Evolutionary conservation across 2,113 vertebrate species (phyloP).

Genomic region (Siphamia tubifer): DNA sequence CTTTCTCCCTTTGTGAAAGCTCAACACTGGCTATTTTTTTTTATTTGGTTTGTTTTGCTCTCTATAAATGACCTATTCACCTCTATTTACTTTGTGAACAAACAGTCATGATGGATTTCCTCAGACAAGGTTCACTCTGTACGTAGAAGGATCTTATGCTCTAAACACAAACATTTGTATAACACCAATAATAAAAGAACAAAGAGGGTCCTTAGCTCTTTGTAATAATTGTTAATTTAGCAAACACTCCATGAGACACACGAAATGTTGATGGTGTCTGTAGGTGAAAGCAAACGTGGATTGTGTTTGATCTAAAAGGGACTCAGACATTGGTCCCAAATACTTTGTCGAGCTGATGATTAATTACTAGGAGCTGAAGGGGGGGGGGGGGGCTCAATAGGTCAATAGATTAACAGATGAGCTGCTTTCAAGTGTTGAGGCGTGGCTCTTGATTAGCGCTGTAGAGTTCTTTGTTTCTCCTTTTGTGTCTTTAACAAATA

Average conservation of each 20-base stretch:
- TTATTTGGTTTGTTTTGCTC: not conserved
- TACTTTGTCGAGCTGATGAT: slow-evolving; percentile 1
- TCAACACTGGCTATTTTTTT: not conserved
- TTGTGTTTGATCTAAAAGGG: slow-evolving; percentile 15
- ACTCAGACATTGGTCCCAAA: not conserved
- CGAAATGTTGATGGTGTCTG: not conserved
- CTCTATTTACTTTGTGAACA: slow-evolving; percentile 8
- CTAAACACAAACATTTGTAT: slow-evolving; percentile 8
- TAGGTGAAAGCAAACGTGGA: not conserved
- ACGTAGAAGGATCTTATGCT: not conserved
- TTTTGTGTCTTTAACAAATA: not conserved
- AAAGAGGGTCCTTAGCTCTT: not conserved
- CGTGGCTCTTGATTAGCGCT: not conserved
- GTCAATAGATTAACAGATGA: slow-evolving; percentile 21
- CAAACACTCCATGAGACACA: slow-evolving; percentile 13
- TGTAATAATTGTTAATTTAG: not conserved
- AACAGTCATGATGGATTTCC: slow-evolving; percentile 18
- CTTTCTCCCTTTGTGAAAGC: not conserved
- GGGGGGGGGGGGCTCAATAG: not conserved
- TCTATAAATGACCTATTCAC: not conserved
- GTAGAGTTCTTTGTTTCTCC: not conserved
- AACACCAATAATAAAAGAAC: not conserved
- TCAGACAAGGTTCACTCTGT: not conserved
- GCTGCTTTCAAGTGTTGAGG: not conserved
- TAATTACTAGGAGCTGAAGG: slow-evolving; percentile 10